phyloP scores from a whole-genome alignment of 1,140 invertebrate species.

The Drosophila melanica region DNA sequence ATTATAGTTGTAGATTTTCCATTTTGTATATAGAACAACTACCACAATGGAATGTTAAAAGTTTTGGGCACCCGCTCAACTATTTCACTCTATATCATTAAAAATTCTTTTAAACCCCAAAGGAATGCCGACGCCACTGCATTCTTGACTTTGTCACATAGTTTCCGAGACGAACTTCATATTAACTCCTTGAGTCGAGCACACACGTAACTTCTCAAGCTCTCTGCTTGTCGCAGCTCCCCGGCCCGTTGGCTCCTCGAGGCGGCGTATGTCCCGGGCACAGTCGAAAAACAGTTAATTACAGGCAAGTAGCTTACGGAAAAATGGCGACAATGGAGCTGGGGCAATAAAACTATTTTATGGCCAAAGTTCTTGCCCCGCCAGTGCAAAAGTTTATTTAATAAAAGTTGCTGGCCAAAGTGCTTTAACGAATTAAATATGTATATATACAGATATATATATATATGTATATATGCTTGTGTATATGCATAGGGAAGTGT shows the following conservation, averaged over 20 bases:
- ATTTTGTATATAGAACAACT: too few relatives aligned
- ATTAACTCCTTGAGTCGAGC: constrained; percentile 55
- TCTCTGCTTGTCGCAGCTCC: constrained; percentile 9
- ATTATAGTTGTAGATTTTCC: too few relatives aligned
- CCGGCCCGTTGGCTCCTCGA: background rate
- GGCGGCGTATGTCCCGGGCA: constrained; percentile 12
- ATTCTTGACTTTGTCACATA: constrained; percentile 51
- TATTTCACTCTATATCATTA: background rate
- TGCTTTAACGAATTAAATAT: constrained; percentile 64
- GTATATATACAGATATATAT: background rate
- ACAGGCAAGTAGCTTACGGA: constrained; percentile 73
- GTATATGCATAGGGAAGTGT: background rate
- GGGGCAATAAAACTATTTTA: constrained; percentile 79
- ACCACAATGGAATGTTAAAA: too few relatives aligned
- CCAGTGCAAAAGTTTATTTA: constrained; percentile 56
- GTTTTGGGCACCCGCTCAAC: background rate
- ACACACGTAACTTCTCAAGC: constrained; percentile 57
- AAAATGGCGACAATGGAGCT: constrained; percentile 56
- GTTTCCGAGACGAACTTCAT: constrained; percentile 59
- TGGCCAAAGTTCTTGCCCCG: constrained; percentile 53
- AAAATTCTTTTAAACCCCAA: background rate
- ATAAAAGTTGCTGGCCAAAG: constrained; percentile 59
- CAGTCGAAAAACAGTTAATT: constrained; percentile 77
- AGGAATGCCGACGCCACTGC: constrained; percentile 4
- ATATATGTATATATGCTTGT: too few relatives aligned